Evolutionary conservation across 23 tunicate genomes (phyloP), one percentile per base, ranked within the genome.

Genomic region (Trididemnum nubilum): DNA sequence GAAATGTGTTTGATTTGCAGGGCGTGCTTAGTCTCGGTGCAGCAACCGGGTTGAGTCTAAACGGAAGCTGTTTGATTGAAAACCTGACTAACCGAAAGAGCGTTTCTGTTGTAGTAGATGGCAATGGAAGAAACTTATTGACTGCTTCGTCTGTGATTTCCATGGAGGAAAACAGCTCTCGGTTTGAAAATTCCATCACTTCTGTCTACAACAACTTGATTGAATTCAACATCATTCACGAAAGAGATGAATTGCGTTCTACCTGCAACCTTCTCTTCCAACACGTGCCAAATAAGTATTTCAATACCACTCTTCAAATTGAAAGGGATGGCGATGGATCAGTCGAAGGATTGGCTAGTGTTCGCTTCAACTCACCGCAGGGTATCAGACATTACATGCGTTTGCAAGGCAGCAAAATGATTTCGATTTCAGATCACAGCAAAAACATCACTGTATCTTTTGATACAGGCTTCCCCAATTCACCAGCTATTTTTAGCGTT

Each of bases 121-220:
- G 82, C 1, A 64, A 72, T 35, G 65, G 63, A 9, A 34, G 70
- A n/a, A 44, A 33, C 36, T n/a, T 70, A 2, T 31, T 78, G 25
- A 34, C 33, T 52, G 52, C 66, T 49, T 7, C 5, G 38, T 67
- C 74, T 12, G 31, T 33, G 38, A 7, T 67, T 30, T 7, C 9
- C 12, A 9, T 67, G 22, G 21, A 24, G 38, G 12, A 5, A 3
- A 32, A 12, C 12, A 7, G 7, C 5, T 32, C 5, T n/a, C 19
- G 26, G 52, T 60, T 57, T 52, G 52, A 85, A 51, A 79, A 79
- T 75, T 36, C 51, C 40, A 23, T 85, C 1, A 64, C 26, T 33
- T 85, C 84, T 1, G 69, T 15, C n/a, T 85, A 40, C 33, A 85
- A 70, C 84, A 69, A 70, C 25, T 49, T 70, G 26, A 28, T 85